Conservation (phyloP, 2,113 vertebrate species). For the Telmatochromis brachygnathus region DNA sequence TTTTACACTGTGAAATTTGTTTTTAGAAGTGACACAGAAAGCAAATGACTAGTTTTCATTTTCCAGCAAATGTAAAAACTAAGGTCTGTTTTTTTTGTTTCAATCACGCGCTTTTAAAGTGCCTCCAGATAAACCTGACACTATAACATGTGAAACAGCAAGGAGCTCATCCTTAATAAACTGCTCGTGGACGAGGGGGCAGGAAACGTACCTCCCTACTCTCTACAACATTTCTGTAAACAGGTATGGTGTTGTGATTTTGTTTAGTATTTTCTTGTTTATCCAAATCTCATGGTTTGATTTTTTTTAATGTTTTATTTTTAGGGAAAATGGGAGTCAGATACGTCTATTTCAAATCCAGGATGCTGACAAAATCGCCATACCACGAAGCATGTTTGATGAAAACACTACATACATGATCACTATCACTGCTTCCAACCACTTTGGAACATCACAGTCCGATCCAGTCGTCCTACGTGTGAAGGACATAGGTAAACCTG, state of each 20-base stretch:
- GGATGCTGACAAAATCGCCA: not conserved
- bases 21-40: not conserved
- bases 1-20: not conserved
- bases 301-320: not conserved
- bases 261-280: not conserved
- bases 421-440: conserved; percentile 49
- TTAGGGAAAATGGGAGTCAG: conserved; percentile 34
- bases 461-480: conserved; percentile 33
- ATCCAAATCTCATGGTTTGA: not conserved
- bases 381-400: conserved; percentile 20
- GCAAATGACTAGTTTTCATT: not conserved
- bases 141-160: conserved; percentile 48
- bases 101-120: not conserved
- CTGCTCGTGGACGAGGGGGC: conserved; percentile 53
- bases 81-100: not conserved
- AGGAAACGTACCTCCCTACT: conserved; percentile 37
- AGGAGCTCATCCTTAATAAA: conserved; percentile 11
- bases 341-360: not conserved
- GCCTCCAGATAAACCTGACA: conserved; percentile 55
- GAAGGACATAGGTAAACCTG: conserved; percentile 41
- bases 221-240: conserved; percentile 48
- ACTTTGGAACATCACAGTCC: conserved; percentile 47
- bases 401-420: conserved; percentile 22
- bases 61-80: not conserved
- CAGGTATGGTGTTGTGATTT: conserved; percentile 4